Base-by-base conservation (phyloP, 1,140 invertebrate species). In the Cydia splendana region DNA sequence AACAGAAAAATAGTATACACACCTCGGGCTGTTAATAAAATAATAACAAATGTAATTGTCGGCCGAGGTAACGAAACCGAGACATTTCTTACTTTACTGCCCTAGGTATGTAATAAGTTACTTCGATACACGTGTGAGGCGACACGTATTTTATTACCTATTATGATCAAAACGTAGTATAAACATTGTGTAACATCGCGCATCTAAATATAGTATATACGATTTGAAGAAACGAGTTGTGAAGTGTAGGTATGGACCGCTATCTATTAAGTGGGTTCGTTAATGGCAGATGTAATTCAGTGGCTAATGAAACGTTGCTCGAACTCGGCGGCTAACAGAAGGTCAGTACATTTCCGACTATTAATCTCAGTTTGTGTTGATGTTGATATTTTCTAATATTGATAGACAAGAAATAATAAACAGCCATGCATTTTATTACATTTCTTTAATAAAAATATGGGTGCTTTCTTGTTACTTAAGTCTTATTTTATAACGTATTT, bases 271-370 rank as follows among this genome's bases (percentile, higher is more conserved):
- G 57, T 24, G 57, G 57, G 2, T 24, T 24, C 57, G 20, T 62
- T 62, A 62, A 62, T 62, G 20, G 57, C 20, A 62, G 18, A 62
- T 20, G 57, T 62, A 62, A 62, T 62, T 62, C 57, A 62, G 57
- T 62, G 57, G 57, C 10, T 62, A 24, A 62, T 62, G 7, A 62
- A 57, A 20, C 57, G 57, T 20, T 4, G 20, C 20, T 24, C 57
- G 15, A 24, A 62, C 57, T 24, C 18, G 57, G 0, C 4, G 57
- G 9, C n/a, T 10, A 34, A 34, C 5, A n/a, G 51, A 24, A 62
- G 57, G 57, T 62, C 57, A 62, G 57, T 62, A 62, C 57, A 62
- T 18, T 62, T 62, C 57, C 57, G 57, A 62, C 20, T 62, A 24
- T 62, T 24, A 12, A 9, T 62, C 18, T 12, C 9, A 18, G n/a